phyloP scores from a whole-genome alignment of 2,888 invertebrate species.

The Chloroclystis v-ata region DNA sequence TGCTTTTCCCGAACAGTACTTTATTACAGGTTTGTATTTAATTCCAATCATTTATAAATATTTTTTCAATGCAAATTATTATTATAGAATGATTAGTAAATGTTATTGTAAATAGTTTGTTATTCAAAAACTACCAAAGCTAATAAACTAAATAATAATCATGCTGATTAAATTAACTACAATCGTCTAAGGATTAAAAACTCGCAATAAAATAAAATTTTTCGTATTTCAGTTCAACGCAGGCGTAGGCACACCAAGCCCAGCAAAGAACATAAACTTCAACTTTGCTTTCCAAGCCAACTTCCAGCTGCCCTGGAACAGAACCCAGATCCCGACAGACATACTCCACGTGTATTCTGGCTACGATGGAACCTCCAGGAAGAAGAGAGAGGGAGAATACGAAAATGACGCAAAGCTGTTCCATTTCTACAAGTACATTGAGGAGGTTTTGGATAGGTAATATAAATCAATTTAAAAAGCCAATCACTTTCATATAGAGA shows the following conservation, averaged over 20 bases:
- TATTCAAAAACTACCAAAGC: too few species aligned
- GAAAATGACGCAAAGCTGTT: conserved; percentile 56
- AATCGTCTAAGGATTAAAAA: too few species aligned
- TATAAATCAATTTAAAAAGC: neutral
- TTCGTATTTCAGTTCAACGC: conserved; percentile 68
- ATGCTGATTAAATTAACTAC: too few species aligned
- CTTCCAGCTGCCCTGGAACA: conserved; percentile 68
- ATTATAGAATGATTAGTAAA: too few species aligned
- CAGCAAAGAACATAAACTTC: conserved; percentile 50
- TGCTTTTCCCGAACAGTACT: conserved; percentile 57
- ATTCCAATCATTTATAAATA: neutral
- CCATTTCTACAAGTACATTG: conserved; percentile 64
- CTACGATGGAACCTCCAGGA: conserved; percentile 48
- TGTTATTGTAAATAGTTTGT: too few species aligned
- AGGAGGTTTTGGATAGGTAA: conserved; percentile 54
- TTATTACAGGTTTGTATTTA: conserved; percentile 47
- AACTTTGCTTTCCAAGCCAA: conserved; percentile 72
- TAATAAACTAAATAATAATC: too few species aligned
- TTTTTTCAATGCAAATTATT: too few species aligned
- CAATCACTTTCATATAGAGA: too few species aligned
- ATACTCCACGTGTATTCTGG: conserved; percentile 57
- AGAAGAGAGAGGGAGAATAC: conserved; percentile 37
- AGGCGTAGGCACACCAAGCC: conserved; percentile 60
- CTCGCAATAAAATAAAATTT: too few species aligned
- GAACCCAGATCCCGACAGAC: conserved; percentile 62